These are phyloP conservation scores for Paracentrotus lividus DNA, from an alignment of 53 echinoderm and acorn worm species.

Conservation along the genomic window DNA sequence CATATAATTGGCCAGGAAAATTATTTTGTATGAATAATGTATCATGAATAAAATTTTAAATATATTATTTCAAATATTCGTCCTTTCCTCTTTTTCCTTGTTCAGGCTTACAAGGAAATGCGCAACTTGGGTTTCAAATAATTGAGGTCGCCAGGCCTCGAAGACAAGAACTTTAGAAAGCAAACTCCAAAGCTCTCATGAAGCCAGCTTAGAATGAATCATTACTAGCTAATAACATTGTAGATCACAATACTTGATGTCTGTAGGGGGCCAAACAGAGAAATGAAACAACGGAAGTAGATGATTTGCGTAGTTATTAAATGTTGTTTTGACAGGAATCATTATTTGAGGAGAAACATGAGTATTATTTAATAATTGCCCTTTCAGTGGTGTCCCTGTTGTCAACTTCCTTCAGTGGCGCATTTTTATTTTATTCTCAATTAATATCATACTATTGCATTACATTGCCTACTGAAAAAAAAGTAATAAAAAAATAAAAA, in stretches of 20 bases:
- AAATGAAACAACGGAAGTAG: conserved; percentile 28
- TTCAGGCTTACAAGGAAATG: neutral
- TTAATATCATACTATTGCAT: neutral
- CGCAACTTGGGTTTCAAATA: neutral
- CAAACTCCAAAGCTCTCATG: neutral
- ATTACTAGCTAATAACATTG: neutral
- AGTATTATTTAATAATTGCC: neutral
- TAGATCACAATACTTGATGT: neutral
- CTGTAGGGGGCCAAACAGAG: neutral
- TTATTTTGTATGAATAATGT: no score
- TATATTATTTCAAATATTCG: no score
- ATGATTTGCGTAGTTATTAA: conserved; percentile 28
- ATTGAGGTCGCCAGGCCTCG: neutral
- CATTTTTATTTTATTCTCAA: neutral
- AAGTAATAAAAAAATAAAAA: no score
- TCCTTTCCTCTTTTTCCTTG: neutral
- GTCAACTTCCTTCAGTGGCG: neutral
- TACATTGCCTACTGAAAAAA: neutral
- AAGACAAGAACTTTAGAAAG: conserved; percentile 30
- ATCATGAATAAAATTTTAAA: no score
- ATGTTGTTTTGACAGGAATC: conserved; percentile 2
- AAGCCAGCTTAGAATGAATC: neutral
- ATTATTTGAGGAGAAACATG: conserved; percentile 9
- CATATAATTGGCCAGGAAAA: no score
- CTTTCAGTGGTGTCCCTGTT: neutral